Conservation (phyloP, 2,113 vertebrate genomes). For the Emydocephalus ijimae region DNA sequence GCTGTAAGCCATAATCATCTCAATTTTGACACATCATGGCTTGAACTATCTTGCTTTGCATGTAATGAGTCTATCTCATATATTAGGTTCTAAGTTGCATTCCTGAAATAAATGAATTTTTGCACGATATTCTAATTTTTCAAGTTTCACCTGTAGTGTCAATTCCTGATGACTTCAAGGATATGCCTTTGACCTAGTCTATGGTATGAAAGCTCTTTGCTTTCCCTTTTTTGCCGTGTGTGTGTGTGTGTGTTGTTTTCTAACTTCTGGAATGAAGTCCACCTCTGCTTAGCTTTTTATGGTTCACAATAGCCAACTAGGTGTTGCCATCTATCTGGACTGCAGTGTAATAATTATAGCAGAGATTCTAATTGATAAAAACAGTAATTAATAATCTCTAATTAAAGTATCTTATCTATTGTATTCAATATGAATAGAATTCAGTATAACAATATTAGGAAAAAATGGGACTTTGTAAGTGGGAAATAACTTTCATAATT, state of each 20-base stretch:
- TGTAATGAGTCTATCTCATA: no score
- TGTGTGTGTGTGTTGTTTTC: not conserved
- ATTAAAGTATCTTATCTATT: not conserved
- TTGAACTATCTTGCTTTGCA: no score
- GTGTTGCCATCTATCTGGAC: not conserved
- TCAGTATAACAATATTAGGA: not conserved
- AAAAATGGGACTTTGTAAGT: not conserved
- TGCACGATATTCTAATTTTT: no score
- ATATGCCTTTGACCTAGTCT: not conserved
- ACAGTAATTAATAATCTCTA: not conserved
- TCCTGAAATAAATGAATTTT: no score
- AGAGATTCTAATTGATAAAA: not conserved
- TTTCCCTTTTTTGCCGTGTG: not conserved
- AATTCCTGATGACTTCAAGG: not conserved
- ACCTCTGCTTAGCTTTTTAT: not conserved
- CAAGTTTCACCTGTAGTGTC: not conserved
- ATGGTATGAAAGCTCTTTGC: not conserved
- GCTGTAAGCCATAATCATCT: no score
- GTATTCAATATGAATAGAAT: not conserved
- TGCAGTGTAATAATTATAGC: not conserved
- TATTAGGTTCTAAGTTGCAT: no score
- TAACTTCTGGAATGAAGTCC: not conserved
- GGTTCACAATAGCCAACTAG: not conserved
- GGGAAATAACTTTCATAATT: not conserved
- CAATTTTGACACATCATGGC: no score